These are phyloP conservation scores for Lasioglossum calceatum DNA, from an alignment of 2,888 invertebrate genomes.

Conservation along the genomic window DNA sequence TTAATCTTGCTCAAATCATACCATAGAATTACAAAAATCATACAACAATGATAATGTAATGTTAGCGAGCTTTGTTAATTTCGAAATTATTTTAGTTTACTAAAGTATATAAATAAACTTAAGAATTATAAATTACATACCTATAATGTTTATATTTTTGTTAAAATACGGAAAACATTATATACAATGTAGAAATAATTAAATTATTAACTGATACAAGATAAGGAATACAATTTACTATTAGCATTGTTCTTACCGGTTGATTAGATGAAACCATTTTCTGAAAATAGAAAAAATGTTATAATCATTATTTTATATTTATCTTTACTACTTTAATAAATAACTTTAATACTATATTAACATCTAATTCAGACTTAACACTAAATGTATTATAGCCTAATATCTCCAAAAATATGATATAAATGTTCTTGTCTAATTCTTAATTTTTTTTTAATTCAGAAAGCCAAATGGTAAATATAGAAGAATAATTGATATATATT, in stretches of 20 bases:
- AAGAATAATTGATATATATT: neutral
- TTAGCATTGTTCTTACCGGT: conserved; percentile 79
- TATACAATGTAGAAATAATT: conserved; percentile 40
- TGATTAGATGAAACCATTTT: conserved; percentile 83
- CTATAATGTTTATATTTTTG: conserved; percentile 40
- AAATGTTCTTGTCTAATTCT: neutral
- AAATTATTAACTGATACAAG: conserved; percentile 40
- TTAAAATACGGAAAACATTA: conserved; percentile 24
- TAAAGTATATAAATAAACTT: conserved; percentile 40
- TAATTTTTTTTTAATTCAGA: conserved; percentile 4
- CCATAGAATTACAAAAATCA: conserved; percentile 52
- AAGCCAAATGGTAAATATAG: neutral
- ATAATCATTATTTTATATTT: conserved; percentile 37
- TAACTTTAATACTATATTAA: conserved; percentile 9
- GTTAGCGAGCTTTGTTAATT: conserved; percentile 21
- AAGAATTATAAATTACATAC: conserved; percentile 47
- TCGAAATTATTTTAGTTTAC: conserved; percentile 11
- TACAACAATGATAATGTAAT: conserved; percentile 23
- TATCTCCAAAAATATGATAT: conserved; percentile 11
- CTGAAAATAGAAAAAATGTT: conserved; percentile 75
- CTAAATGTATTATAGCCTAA: conserved; percentile 12
- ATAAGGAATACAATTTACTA: conserved; percentile 43
- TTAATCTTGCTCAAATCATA: conserved; percentile 76
- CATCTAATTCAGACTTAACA: neutral
- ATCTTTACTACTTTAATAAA: neutral